Evolutionary conservation across 2,888 invertebrate genomes (phyloP), one percentile per base, ranked within the genome.

Genomic region (Tetragnatha montana): DNA sequence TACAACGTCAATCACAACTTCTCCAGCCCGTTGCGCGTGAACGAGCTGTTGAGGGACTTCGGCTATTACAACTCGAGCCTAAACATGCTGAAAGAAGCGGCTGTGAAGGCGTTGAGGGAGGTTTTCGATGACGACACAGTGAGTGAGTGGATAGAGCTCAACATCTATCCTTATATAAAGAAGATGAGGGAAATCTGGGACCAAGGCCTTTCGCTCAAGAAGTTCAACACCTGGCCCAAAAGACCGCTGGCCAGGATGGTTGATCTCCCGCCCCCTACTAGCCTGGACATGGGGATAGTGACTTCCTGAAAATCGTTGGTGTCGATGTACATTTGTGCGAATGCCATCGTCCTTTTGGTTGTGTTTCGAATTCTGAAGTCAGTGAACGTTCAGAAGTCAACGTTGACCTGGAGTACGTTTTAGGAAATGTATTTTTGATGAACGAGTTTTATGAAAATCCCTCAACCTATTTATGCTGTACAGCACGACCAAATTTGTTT

Each of bases 91-190:
- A 60, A 91, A 12, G 79, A 89, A 60, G 87, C 95, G 73, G 94
- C 95, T 0, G 94, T 94, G 75, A 95, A 95, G 89, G 93, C 95
- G 0, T 93, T 96, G 92, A 93, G 93, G 50, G 95, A 95, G 78
- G 94, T 95, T 6, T 93, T 95, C 91, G 92, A 92, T 83, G 91
- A 92, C n/a, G 91, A 91, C 49, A 92, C 92, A 3, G 92, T 92
- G 17, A 85, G 89, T 21, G 92, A 92, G 84, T 92, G 92, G 92
- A 91, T 92, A 35, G 92, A 92, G 80, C 91, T 92, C 35, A 92
- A 92, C 35, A 91, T 92, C 69, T 91, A 91, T 85, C 92, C 92
- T 17, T 90, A 88, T 51, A 51, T 91, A 10, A 83, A 91, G 17
- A 91, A 91, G 78, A 90, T 92, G 92, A 92, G 92, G n/a, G 74